These are phyloP conservation scores for Cyprinodon variegatus DNA, from an alignment of 2,113 vertebrate species.

Conservation along the genomic window DNA sequence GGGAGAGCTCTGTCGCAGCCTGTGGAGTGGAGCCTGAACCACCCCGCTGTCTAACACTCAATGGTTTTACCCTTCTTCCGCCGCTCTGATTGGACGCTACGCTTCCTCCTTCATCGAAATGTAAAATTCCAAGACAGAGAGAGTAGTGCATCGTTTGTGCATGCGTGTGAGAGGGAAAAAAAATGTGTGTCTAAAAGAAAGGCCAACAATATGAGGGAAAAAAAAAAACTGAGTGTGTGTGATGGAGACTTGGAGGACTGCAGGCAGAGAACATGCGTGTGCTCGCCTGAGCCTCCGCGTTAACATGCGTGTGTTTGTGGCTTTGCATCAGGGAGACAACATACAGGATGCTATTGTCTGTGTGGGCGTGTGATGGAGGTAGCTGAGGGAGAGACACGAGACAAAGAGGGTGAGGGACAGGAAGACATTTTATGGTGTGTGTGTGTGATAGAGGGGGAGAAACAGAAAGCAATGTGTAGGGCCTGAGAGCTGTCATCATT, in stretches of 20 bases:
- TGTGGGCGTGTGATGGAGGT: slow-evolving; percentile 73
- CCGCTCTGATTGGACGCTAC: slow-evolving; percentile 60
- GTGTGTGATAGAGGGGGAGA: slow-evolving; percentile 29
- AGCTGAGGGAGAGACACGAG: slow-evolving; percentile 71
- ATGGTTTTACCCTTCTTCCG: slow-evolving; percentile 66
- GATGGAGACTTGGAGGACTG: slow-evolving; percentile 49
- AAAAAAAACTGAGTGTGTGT: slow-evolving; percentile 43
- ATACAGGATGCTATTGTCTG: slow-evolving; percentile 77
- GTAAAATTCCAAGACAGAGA: slow-evolving; percentile 80
- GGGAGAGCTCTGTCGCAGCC: slow-evolving; percentile 8
- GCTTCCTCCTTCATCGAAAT: slow-evolving; percentile 80
- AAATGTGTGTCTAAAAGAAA: slow-evolving; percentile 40
- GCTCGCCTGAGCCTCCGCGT: slow-evolving; percentile 16
- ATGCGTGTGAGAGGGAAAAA: slow-evolving; percentile 27
- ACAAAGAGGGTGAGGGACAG: slow-evolving; percentile 70
- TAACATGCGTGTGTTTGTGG: slow-evolving; percentile 61
- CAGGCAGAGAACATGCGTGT: slow-evolving; percentile 25
- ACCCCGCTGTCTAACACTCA: slow-evolving; percentile 59
- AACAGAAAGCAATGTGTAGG: slow-evolving; percentile 66
- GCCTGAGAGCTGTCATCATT: slow-evolving; percentile 72
- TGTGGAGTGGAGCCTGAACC: slow-evolving; percentile 18
- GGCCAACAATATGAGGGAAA: slow-evolving; percentile 56
- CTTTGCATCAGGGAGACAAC: slow-evolving; percentile 69
- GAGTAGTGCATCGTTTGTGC: slow-evolving; percentile 69
- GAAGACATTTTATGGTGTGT: slow-evolving; percentile 51